Evolutionary conservation across 2,113 vertebrate species (phyloP), one percentile per base, ranked within the genome.

Genomic region (Erpornis zantholeuca): DNA sequence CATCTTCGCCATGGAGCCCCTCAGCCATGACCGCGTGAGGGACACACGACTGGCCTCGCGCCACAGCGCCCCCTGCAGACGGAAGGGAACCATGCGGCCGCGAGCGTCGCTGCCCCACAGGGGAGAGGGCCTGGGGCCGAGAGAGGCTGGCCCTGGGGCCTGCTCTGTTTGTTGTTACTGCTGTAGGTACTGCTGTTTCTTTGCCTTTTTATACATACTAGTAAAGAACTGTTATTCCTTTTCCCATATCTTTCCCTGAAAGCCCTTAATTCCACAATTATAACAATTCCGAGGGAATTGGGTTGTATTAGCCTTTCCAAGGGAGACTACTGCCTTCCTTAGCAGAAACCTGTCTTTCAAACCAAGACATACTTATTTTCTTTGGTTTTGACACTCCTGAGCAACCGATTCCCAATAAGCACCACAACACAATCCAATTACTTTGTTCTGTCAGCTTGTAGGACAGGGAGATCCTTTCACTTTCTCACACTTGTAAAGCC

Each of bases 91-190:
- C 57, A 35, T 11, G 6, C 10, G 56, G 56, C 56, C 1, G 22
- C 1, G n/a, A 35, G 23, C 15, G n/a, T 15, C 10, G 11, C 57
- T 25, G 57, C 57, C 12, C 23, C n/a, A 5, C 38, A 6, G 14
- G 56, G 33, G 56, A 24, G 11, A 24, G 56, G 9, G 56, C 14
- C 56, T 3, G n/a, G 2, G 28, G 52, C 28, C 28, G 10, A 11
- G 54, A 10, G 22, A 35, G 56, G 56, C 21, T 1, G 21, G 4
- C 33, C 1, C 56, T 2, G 33, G 22, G 1, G 3, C 2, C 33
- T 35, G 56, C 0, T 7, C 56, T 35, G 56, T 7, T 15, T 57
- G 54, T 1, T n/a, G 54, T 23, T 15, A 4, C 54, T 57, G 54
- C 33, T 33, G 1, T 5, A 33, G 54, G 9, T 22, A 22, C 3